Base-by-base conservation (phyloP, 1,140 invertebrate species). In the Berghia stephanieae region DNA sequence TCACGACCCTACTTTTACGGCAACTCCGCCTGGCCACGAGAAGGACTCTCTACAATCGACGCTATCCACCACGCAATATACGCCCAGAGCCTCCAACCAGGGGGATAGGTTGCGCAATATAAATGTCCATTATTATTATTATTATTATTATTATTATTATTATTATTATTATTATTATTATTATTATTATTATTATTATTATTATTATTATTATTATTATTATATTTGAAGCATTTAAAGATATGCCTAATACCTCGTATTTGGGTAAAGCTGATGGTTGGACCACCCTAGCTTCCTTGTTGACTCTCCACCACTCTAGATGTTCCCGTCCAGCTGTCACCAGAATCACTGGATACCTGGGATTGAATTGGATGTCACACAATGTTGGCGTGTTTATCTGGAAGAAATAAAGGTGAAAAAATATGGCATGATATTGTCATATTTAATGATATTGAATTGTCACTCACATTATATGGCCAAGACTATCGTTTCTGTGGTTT, bases 331-430 rank as follows among this genome's bases (percentile, higher is more conserved):
- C 96, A 84, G 95, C 95, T 1, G 96, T 96, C 40, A 97, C 94
- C 78, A 98, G 94, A 71, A 93, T 91, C 88, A 95, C 95, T 77
- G 94, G 92, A 86, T 97, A 95, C 78, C 96, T 90, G 1, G 96
- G 95, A 90, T 97, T 96, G 90, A 96, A 98, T 85, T 96, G 95
- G n/a, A 93, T 94, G 55, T 94, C 94, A 40, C 96, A 93, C 0
- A 97, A 95, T 2, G 95, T 94, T 87, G 97, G 96, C n/a, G 95
- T 93, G 2, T 94, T 94, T 84, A 95, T 94, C 95, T 96, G 89
- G 40, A 81, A 80, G 21, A 60, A 43, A 46, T 18, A 75, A 73
- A 38, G 74, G 8, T 57, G 55, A 27, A 13, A 27, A 31, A 57
- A 0, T 1, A 57, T 0, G 2, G 55, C 24, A 27, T 57, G n/a